Evolutionary conservation across 2,113 vertebrate genomes (phyloP).

Genomic region (Sylvicapra grimmia): DNA sequence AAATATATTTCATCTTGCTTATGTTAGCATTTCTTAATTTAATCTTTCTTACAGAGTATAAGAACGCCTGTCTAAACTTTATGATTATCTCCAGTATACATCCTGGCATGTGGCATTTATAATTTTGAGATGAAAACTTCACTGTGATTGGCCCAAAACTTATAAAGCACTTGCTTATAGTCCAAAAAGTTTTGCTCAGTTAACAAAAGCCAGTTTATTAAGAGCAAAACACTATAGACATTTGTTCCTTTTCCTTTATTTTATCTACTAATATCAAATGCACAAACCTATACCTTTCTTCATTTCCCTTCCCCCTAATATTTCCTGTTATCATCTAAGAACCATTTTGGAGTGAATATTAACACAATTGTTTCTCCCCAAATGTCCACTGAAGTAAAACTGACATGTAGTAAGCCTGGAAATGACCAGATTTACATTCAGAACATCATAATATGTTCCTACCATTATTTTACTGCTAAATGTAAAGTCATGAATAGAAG

Average conservation of each 20-base stretch:
- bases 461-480: slow-evolving; percentile 19
- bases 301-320: not conserved
- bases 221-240: not conserved
- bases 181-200: slow-evolving; percentile 42
- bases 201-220: slow-evolving; percentile 30
- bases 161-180: not conserved
- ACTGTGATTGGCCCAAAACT: slow-evolving; percentile 33
- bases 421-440: not conserved
- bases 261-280: not conserved
- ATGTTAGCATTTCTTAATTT: not conserved
- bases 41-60: not conserved
- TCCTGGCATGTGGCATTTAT: not conserved
- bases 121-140: slow-evolving; percentile 63
- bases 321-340: not conserved
- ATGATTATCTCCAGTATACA: not conserved
- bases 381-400: not conserved
- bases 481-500: slow-evolving; percentile 12
- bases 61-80: not conserved
- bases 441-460: not conserved
- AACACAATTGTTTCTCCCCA: not conserved
- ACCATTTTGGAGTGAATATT: not conserved
- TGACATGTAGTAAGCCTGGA: not conserved
- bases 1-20: slow-evolving; percentile 15
- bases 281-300: not conserved
- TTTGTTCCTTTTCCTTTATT: not conserved